A percentile compares a stretch with the other conserved stretches of the same genome.
phyloP scores from a whole-genome alignment of 2,113 vertebrate species.

The Ictalurus furcatus region DNA sequence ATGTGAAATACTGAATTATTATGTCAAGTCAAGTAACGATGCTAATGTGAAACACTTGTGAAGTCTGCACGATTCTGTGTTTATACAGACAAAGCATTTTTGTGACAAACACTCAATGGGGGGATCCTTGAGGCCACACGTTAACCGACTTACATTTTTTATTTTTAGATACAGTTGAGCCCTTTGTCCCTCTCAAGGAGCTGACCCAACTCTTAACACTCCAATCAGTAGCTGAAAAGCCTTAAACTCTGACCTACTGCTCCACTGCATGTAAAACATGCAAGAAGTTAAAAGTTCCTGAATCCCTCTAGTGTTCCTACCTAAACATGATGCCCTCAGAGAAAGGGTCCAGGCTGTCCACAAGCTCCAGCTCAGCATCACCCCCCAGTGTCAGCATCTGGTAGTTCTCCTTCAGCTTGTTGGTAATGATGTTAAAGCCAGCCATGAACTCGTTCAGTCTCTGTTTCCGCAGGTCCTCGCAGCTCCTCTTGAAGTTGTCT shows the following conservation, averaged over 20 bases:
- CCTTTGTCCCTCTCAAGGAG: not conserved
- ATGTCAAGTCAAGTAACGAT: not conserved
- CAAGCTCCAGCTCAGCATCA: conserved; percentile 94
- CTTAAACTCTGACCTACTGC: not conserved
- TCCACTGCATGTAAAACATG: not conserved
- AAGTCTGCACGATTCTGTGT: not conserved
- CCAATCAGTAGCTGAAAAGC: not conserved
- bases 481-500: conserved; percentile 84
- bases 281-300: not conserved
- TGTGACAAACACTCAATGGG: not conserved
- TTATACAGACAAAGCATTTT: not conserved
- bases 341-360: conserved; percentile 97
- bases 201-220: not conserved
- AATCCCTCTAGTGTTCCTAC: conserved; percentile 62
- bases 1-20: not conserved
- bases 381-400: conserved; percentile 97
- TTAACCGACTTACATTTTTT: not conserved
- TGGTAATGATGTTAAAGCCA: conserved; percentile 94
- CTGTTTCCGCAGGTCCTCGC: conserved; percentile 88
- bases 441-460: conserved; percentile 97
- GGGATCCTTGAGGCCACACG: not conserved
- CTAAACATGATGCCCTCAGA: conserved; percentile 98
- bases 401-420: conserved; percentile 98
- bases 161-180: not conserved
- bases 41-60: not conserved